Conservation (phyloP, 2,888 invertebrate genomes). For the Cerastoderma edule region DNA sequence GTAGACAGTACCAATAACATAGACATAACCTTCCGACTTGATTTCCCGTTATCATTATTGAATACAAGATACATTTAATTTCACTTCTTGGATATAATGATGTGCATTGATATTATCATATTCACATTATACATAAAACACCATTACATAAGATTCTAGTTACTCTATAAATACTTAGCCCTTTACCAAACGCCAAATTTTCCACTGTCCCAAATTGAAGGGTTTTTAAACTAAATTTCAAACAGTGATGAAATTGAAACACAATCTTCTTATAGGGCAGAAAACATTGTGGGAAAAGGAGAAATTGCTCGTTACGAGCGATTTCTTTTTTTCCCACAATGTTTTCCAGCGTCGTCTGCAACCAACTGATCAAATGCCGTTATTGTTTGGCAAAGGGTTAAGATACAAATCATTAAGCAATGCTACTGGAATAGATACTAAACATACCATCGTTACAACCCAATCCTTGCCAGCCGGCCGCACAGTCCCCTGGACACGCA, state of each 20-base stretch:
- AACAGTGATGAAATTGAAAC: not conserved
- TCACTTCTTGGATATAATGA: not conserved
- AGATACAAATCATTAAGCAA: not conserved
- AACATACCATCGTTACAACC: slow-evolving; percentile 51
- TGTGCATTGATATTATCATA: not conserved
- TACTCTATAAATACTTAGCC: no score
- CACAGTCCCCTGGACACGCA: slow-evolving; percentile 64
- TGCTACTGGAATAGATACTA: slow-evolving; percentile 30
- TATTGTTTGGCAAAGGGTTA: not conserved
- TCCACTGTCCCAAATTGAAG: no score
- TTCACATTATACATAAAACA: no score
- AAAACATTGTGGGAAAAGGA: no score
- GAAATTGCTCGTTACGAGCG: not conserved
- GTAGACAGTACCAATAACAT: not conserved
- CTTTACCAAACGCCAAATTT: no score
- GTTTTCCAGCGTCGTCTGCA: not conserved
- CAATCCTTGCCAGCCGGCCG: slow-evolving; percentile 83
- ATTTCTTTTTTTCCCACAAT: not conserved
- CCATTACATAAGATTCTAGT: no score
- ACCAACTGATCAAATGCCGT: not conserved
- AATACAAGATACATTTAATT: not conserved
- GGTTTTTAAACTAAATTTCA: no score
- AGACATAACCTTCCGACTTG: not conserved
- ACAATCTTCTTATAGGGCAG: not conserved
- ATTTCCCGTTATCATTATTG: not conserved